phyloP scores from a whole-genome alignment of 2,113 vertebrate species.

The Pantherophis guttatus region DNA sequence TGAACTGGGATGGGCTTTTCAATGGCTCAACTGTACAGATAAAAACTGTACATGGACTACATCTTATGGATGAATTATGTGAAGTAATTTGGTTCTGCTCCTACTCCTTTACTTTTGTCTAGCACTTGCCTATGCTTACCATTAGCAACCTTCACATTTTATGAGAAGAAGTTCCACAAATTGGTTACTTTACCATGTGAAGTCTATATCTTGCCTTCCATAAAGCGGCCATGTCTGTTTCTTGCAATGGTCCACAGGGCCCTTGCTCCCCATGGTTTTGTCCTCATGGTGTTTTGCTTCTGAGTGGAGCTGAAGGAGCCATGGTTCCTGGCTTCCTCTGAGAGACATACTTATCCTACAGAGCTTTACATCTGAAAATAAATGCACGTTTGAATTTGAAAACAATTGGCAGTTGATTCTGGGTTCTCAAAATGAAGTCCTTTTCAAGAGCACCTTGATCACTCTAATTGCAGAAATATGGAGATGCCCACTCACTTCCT shows the following conservation, averaged over 20 bases:
- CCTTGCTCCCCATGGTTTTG: not conserved
- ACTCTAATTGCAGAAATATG: not conserved
- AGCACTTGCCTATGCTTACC: not conserved
- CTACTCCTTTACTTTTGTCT: not conserved
- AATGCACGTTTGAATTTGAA: not conserved
- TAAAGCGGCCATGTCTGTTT: not conserved
- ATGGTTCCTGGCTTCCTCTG: not conserved
- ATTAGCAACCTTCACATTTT: not conserved
- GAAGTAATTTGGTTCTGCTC: not conserved
- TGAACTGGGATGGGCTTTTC: not conserved
- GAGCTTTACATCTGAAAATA: not conserved
- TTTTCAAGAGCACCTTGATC: not conserved
- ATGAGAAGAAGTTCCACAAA: not conserved
- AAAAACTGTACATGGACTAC: not conserved
- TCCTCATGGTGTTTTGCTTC: not conserved
- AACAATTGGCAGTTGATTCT: not conserved
- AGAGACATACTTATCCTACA: not conserved
- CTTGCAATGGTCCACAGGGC: not conserved
- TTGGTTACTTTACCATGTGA: not conserved
- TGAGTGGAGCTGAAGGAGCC: not conserved
- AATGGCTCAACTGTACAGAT: not conserved
- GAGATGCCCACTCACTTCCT: not conserved
- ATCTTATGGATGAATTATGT: not conserved
- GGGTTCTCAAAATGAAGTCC: not conserved
- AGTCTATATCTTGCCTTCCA: not conserved